Base-by-base conservation (phyloP, 2,888 invertebrate genomes). In the Julus scandinavius region DNA sequence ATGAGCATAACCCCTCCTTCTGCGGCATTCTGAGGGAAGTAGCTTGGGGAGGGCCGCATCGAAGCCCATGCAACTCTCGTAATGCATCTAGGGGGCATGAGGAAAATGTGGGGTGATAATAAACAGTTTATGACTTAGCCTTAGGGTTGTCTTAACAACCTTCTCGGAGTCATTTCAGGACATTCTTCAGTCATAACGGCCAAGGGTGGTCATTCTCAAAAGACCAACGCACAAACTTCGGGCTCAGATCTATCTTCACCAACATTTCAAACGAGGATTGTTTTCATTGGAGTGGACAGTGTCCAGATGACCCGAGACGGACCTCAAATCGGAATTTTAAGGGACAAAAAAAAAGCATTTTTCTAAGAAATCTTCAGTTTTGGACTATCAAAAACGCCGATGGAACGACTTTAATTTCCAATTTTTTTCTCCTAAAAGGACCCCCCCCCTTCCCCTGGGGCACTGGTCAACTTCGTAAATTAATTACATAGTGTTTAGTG, bases 51-150 rank as follows among this genome's bases (percentile, higher is more conserved):
- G 29, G 38, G 80, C 80, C 38, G 38, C 38, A 80, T 38, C 80
- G 38, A 38, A 80, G 80, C 38, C 80, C 29, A 80, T 80, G 80
- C 80, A 80, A 80, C 80, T 80, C 80, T 80, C 49, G 86, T 86
- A 49, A 49, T 86, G 86, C 54, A 86, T 86, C 54, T 86, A 54
- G 49, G 20, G 54, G 54, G 54, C 49, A 54, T 29, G 86, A 86
- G 29, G 86, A 29, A 86, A 86, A 54, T 49, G 86, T 49, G 86
- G 86, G 86, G 86, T 40, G 86, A 50, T 86, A 54, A 86, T 86
- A 50, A 86, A 86, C 54, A 87, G 87, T 87, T 87, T 87, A 87
- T 87, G 87, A 87, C 87, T 58, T 87, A 11, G 87, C 87, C 63
- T 58, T 58, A 87, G 87, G 87, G 54, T 87, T 87, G 54, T 87